These are phyloP conservation scores for Phaethon lepturus DNA, from an alignment of 2,113 vertebrate genomes.

Conservation along the genomic window DNA sequence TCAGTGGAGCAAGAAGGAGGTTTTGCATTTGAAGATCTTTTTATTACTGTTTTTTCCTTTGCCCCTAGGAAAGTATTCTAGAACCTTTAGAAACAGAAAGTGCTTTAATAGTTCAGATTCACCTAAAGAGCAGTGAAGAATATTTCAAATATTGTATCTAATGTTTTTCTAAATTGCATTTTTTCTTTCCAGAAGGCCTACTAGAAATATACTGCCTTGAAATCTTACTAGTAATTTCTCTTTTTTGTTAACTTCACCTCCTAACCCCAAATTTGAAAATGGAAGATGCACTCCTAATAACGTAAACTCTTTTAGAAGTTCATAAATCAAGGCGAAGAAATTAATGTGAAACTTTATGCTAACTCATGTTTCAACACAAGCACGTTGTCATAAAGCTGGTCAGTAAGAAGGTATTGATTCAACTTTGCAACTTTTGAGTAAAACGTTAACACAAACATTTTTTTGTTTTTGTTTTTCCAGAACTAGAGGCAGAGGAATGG, in stretches of 20 bases:
- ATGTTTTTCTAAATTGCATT: background rate
- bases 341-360: background rate
- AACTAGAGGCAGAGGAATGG: slow-evolving; percentile 98
- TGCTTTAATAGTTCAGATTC: background rate
- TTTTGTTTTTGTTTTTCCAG: slow-evolving; percentile 72
- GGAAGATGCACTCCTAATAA: background rate
- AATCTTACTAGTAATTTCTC: background rate
- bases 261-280: background rate
- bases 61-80: background rate
- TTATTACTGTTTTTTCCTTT: background rate
- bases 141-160: background rate
- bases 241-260: background rate
- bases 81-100: background rate
- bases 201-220: background rate
- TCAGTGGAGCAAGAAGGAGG: background rate
- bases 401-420: background rate
- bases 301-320: background rate
- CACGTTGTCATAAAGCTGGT: background rate
- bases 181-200: background rate
- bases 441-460: background rate
- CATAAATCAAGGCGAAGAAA: background rate
- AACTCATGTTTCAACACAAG: background rate
- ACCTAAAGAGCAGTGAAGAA: background rate
- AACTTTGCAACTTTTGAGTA: background rate
- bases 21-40: background rate